Evolutionary conservation across 2,113 vertebrate species (phyloP), one percentile per base, ranked within the genome.

Genomic region (Ahaetulla prasina): DNA sequence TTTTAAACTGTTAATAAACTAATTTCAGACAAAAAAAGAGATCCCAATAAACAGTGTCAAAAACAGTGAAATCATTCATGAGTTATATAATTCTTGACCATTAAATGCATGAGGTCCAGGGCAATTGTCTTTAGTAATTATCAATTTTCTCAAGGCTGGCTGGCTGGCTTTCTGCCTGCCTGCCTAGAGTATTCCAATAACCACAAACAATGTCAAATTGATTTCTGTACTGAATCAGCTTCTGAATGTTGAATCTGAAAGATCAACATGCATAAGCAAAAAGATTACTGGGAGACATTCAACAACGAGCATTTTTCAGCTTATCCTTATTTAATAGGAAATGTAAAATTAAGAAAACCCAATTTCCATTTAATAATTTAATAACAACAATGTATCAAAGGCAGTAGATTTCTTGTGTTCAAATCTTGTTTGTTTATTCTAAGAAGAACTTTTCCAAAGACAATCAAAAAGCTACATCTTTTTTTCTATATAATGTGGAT

Each of bases 401-500:
- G 22, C 49, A 80, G 30, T 45, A 27, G 20, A 1, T 49, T 63
- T 68, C 45, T 23, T n/a, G 14, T 63, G 63, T 39, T 54, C 53
- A 4, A 9, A 20, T 54, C 23, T 39, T 18, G 9, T 18, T 53
- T 53, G 1, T 88, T 54, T 87, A n/a, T 18, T 53, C 2, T 54
- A 9, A 12, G 54, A 35, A 53, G 11, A 1, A 43, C 4, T 68
- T 50, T 60, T 6, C 45, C 47, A 68, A 50, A 6, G 18, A n/a
- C 12, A 6, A 43, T 43, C 54, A 22, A 94, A 90, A 87, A n/a
- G 55, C 16, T 53, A 16, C 91, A 92, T 94, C 55, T 60, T 80
- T 0, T 0, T 30, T 63, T 30, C 10, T 63, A n/a, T 14, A 63
- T 45, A 23, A 27, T 35, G 45, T 2, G 89, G 1, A 68, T 5